These are phyloP conservation scores for Etheostoma spectabile DNA, from an alignment of 2,113 vertebrate genomes.

Conservation along the genomic window DNA sequence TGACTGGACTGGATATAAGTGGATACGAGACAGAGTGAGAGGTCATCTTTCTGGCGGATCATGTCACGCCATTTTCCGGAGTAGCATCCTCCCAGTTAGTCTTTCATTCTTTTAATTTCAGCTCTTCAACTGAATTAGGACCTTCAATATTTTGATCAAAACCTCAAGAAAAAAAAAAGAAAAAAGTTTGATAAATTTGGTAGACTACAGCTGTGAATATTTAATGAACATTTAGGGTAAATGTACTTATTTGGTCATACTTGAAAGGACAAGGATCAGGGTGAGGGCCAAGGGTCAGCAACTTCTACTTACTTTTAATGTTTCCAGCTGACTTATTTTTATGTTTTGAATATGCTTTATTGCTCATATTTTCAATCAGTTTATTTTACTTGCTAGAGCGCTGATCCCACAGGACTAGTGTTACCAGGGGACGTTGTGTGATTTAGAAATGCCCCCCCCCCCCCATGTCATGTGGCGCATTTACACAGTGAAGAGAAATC, in stretches of 20 bases:
- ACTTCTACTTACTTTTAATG: background rate
- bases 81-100: background rate
- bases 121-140: background rate
- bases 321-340: background rate
- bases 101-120: background rate
- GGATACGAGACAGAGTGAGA: background rate
- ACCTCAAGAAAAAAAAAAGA: too few relatives aligned
- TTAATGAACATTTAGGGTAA: background rate
- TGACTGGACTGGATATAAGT: too few relatives aligned
- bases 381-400: background rate
- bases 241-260: too few relatives aligned
- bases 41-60: background rate
- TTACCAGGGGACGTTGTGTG: too few relatives aligned
- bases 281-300: background rate
- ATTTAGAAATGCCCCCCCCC: too few relatives aligned
- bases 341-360: background rate
- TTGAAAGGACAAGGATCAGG: background rate
- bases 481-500: too few relatives aligned
- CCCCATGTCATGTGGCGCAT: too few relatives aligned
- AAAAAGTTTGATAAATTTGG: too few relatives aligned
- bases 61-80: background rate
- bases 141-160: background rate
- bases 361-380: background rate
- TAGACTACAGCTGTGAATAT: too few relatives aligned
- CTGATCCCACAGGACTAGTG: too few relatives aligned